Conservation (phyloP, 2,888 invertebrate genomes). For the Malachius bipustulatus region DNA sequence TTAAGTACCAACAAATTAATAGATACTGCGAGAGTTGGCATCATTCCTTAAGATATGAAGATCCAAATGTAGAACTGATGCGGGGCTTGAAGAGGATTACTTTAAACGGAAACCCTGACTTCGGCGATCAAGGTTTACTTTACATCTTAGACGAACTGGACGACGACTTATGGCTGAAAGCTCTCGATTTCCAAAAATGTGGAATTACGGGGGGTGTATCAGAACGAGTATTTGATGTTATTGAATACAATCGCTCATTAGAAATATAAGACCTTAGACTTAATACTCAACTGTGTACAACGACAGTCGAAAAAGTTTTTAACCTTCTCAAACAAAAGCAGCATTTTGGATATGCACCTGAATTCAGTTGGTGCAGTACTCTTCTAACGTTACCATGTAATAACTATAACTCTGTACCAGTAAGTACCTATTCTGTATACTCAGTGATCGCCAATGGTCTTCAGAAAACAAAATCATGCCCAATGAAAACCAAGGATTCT, state of each 20-base stretch:
- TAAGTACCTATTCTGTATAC: constrained; percentile 11
- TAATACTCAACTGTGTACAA: constrained; percentile 37
- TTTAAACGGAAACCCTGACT: constrained; percentile 54
- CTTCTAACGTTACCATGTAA: constrained; percentile 23
- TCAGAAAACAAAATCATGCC: constrained; percentile 28
- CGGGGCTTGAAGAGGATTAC: constrained; percentile 58
- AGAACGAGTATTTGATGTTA: constrained; percentile 43
- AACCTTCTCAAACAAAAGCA: constrained; percentile 30
- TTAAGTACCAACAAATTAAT: constrained; percentile 43
- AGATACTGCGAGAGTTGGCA: constrained; percentile 75
- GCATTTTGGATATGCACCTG: constrained; percentile 24
- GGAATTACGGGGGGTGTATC: constrained; percentile 54
- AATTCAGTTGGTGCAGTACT: constrained; percentile 33
- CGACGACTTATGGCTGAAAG: constrained; percentile 74
- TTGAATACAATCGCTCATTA: constrained; percentile 54
- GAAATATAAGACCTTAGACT: constrained; percentile 55
- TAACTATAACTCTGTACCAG: too few species aligned
- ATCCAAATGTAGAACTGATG: constrained; percentile 61
- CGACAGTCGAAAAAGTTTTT: constrained; percentile 29
- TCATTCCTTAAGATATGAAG: constrained; percentile 63
- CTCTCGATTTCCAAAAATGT: constrained; percentile 64
- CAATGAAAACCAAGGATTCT: constrained; percentile 19
- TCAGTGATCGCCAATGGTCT: constrained; percentile 14
- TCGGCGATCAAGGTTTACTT: constrained; percentile 52
- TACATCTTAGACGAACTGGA: constrained; percentile 54